Evolutionary conservation across 35 echinoderm and acorn worm species (phyloP).

Genomic region (Anneissia japonica): DNA sequence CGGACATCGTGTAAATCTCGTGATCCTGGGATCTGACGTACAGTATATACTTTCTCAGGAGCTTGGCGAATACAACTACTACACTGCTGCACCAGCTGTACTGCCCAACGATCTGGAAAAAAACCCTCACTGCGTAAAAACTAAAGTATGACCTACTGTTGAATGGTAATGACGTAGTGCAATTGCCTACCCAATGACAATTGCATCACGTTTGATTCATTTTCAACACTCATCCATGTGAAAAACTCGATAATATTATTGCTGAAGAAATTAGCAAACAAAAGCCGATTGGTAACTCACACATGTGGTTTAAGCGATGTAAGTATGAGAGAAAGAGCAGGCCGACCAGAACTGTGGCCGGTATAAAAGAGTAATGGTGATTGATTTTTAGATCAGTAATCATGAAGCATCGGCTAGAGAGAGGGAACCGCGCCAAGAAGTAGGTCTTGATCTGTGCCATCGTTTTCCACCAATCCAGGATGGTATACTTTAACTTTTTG

Average conservation of each 20-base stretch:
- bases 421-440: not conserved
- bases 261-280: not conserved
- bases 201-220: slow-evolving; percentile 1
- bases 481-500: no score
- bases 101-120: not conserved
- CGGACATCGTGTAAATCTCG: no score
- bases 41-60: not conserved
- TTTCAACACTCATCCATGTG: not conserved
- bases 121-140: not conserved
- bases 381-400: not conserved
- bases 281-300: not conserved
- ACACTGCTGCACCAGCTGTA: not conserved
- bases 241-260: not conserved
- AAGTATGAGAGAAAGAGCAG: not conserved
- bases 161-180: not conserved
- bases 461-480: not conserved
- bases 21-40: no score
- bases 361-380: not conserved
- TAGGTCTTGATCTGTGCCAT: no score
- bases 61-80: not conserved
- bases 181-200: not conserved
- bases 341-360: not conserved
- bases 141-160: not conserved
- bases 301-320: not conserved
- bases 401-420: not conserved